phyloP scores from a whole-genome alignment of 2,797 vertebrate species.

The Megaceryle alcyon region DNA sequence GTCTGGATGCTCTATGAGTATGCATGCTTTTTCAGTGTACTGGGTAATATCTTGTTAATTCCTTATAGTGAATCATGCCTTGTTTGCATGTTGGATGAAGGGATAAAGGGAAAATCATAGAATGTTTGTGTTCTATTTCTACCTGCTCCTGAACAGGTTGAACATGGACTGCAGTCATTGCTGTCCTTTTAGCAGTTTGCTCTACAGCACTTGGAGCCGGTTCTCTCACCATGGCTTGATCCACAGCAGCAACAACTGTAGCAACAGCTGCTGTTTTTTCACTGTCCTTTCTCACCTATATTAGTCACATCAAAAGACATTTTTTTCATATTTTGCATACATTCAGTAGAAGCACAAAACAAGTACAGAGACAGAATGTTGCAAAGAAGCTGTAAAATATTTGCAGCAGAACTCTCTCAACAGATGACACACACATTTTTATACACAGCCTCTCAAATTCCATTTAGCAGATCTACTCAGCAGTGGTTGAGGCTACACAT shows the following conservation, averaged over 20 bases:
- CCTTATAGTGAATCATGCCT: conserved; percentile 31
- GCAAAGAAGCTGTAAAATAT: background rate
- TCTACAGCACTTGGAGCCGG: conserved; percentile 80
- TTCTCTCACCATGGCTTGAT: conserved; percentile 84
- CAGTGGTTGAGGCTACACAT: background rate
- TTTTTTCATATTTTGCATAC: conserved; percentile 22
- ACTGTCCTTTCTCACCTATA: conserved; percentile 79
- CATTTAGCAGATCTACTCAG: background rate
- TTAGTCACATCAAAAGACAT: conserved; percentile 61
- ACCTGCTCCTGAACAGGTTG: conserved; percentile 84
- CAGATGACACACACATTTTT: background rate
- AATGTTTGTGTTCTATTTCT: conserved; percentile 30
- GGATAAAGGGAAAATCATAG: background rate
- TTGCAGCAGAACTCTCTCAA: background rate
- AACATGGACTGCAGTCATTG: conserved; percentile 76
- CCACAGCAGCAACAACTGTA: conserved; percentile 84
- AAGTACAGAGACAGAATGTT: background rate
- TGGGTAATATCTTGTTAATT: conserved; percentile 55
- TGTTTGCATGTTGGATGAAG: background rate
- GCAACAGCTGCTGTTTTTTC: conserved; percentile 84
- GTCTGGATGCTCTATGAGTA: background rate
- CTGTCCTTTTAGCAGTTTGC: conserved; percentile 80
- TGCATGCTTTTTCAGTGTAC: conserved; percentile 30
- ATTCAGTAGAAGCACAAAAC: conserved; percentile 17
- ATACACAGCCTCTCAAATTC: background rate